Evolutionary conservation across 2,113 vertebrate species (phyloP).

Genomic region (Cyprinodon tularosa): DNA sequence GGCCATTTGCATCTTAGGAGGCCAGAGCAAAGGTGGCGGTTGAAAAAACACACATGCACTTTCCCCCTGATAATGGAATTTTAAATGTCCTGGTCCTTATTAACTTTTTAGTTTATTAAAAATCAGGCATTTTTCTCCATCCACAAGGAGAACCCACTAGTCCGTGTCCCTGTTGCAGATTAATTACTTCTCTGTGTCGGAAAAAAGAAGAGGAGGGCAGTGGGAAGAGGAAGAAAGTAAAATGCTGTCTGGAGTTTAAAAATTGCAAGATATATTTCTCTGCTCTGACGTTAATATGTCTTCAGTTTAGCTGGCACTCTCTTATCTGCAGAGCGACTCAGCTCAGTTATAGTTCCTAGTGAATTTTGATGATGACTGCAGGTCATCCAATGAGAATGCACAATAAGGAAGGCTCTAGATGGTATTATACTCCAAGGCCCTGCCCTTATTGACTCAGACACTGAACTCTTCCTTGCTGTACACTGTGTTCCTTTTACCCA

Average conservation of each 20-base stretch:
- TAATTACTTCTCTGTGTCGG: slow-evolving; percentile 77
- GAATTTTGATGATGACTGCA: slow-evolving; percentile 77
- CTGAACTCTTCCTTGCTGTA: slow-evolving; percentile 28
- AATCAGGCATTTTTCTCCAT: slow-evolving; percentile 64
- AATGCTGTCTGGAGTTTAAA: slow-evolving; percentile 63
- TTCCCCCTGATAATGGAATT: slow-evolving; percentile 78
- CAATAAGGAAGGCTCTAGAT: slow-evolving; percentile 66
- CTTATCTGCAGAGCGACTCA: slow-evolving; percentile 73
- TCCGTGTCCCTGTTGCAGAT: slow-evolving; percentile 73
- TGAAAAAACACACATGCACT: slow-evolving; percentile 66
- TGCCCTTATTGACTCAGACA: slow-evolving; percentile 35
- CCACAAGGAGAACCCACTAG: slow-evolving; percentile 60
- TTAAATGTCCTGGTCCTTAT: slow-evolving; percentile 78
- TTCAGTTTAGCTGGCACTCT: slow-evolving; percentile 72
- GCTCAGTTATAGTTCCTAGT: slow-evolving; percentile 67
- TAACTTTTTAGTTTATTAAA: slow-evolving; percentile 79
- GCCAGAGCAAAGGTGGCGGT: slow-evolving; percentile 68
- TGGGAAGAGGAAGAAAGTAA: slow-evolving; percentile 55
- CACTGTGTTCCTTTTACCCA: slow-evolving; percentile 7
- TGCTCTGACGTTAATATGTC: slow-evolving; percentile 69
- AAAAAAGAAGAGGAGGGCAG: slow-evolving; percentile 50
- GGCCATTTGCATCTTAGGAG: slow-evolving; percentile 49
- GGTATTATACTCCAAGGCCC: slow-evolving; percentile 45
- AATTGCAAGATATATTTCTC: slow-evolving; percentile 75
- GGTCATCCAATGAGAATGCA: slow-evolving; percentile 74